Base-by-base conservation (phyloP, 2,888 invertebrate genomes). In the Chloromyia formosa region DNA sequence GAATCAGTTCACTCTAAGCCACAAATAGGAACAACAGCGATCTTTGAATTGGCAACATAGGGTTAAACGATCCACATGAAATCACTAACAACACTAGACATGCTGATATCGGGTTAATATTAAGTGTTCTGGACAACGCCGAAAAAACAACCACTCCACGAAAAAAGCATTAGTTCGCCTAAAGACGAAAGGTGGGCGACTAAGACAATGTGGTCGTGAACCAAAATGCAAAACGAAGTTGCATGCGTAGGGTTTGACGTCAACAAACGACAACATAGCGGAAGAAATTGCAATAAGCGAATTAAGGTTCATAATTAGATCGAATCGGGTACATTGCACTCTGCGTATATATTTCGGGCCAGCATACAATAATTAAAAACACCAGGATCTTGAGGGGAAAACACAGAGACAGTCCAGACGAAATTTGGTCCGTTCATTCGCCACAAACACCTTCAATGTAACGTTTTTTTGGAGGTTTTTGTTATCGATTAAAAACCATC, bases 401-500 rank as follows among this genome's bases (percentile, higher is more conserved):
- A 35, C 27, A 35, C 27, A 35, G 27, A 35, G 27, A 4, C 27
- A 35, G 7, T 2, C 27, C 22, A 7, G 66, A 10, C 66, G 14
- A 45, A 66, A 66, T 1, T 22, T 45, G 2, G 49, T 40, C 14
- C 23, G 62, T 3, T 35, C 27, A 49, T 35, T 16, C 16, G 18
- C 14, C 27, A n/a, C 66, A 45, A 45, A 45, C 66, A 66, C 66
- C 66, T 66, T 16, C 2, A 22, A 23, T 10, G 66, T 14, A 5
- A n/a, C 2, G 7, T 35, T 14, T 45, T 66, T 66, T 66, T 45
- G 66, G 49, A 45, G 66, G 66, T 12, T 22, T 35, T 35, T 35
- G 22, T 66, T 66, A 66, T 49, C 66, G 64, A 64, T 64, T 42
- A 64, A 64, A 42, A 35, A 45, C 12, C n/a, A 35, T 66, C 66